These are phyloP conservation scores for Ceriagrion tenellum DNA, from an alignment of 2,888 invertebrate species.

Conservation along the genomic window DNA sequence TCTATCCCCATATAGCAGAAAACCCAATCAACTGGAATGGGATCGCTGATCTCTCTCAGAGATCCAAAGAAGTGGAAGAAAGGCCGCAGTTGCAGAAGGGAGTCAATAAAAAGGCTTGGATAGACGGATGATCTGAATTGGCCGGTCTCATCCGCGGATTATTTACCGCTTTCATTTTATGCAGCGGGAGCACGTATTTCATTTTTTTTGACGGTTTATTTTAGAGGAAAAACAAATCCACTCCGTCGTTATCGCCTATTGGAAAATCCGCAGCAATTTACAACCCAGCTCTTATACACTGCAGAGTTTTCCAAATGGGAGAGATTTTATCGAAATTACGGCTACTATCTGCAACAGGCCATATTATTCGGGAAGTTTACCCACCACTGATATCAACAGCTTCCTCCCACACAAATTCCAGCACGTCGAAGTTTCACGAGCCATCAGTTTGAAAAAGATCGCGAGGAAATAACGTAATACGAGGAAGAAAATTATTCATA, in stretches of 20 bases:
- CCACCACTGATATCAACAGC: constrained; percentile 8
- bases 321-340: background rate
- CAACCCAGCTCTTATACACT: background rate
- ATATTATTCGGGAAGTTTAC: background rate
- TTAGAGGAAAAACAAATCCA: background rate
- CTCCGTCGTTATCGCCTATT: constrained; percentile 4
- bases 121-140: background rate
- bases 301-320: background rate
- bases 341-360: background rate
- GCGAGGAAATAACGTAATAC: no score
- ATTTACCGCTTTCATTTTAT: background rate
- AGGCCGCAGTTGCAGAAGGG: background rate
- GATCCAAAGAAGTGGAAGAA: background rate
- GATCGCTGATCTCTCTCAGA: background rate
- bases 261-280: constrained; percentile 13
- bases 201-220: background rate
- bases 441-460: background rate
- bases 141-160: background rate
- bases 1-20: background rate
- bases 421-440: background rate
- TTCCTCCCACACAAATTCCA: background rate
- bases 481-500: no score
- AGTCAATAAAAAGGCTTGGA: background rate
- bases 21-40: background rate
- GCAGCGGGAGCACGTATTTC: background rate